These are phyloP conservation scores for Chrosomus eos DNA, from an alignment of 2,797 vertebrate genomes.

Conservation along the genomic window DNA sequence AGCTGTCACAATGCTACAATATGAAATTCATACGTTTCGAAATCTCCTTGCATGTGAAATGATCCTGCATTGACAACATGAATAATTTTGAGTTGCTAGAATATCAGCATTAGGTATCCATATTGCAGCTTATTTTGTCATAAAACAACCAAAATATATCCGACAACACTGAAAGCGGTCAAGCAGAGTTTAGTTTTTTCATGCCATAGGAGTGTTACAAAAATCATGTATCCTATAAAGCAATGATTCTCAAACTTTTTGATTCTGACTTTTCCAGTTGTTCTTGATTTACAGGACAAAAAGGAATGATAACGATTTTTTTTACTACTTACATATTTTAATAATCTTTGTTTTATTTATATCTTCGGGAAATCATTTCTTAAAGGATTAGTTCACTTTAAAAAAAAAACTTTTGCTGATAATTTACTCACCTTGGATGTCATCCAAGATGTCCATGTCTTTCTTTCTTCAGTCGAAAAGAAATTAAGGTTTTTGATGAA, in stretches of 20 bases:
- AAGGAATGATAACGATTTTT: neutral
- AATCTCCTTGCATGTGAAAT: neutral
- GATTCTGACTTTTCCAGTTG: neutral
- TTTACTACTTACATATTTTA: neutral
- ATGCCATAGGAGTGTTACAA: neutral
- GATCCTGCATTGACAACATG: neutral
- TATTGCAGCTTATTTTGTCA: neutral
- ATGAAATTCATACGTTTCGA: neutral
- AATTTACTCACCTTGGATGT: no score
- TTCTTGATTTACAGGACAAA: no score
- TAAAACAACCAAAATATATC: neutral
- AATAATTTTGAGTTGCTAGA: neutral
- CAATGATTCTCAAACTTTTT: neutral
- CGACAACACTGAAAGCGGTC: neutral
- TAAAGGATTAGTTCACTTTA: no score
- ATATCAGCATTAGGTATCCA: neutral
- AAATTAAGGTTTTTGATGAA: no score
- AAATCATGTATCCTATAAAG: neutral
- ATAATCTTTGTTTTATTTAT: no score
- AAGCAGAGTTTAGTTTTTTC: neutral
- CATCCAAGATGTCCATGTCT: no score
- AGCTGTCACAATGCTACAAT: conserved; percentile 47
- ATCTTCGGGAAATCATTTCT: no score
- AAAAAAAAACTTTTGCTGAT: no score
- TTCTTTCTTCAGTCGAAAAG: no score